phyloP scores from a whole-genome alignment of 1,140 invertebrate genomes.

The Oryctes rhinoceros region DNA sequence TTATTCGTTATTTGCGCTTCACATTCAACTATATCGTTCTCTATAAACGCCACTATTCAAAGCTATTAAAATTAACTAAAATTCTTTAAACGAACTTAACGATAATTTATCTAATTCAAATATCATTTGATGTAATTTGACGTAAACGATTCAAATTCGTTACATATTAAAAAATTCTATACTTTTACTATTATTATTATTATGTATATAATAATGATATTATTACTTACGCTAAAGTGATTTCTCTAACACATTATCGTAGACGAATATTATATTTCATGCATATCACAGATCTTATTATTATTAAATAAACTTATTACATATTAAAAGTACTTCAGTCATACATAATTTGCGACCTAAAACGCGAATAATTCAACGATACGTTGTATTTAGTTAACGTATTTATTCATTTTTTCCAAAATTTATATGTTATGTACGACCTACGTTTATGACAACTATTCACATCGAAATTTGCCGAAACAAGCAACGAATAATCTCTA shows the following conservation, averaged over 20 bases:
- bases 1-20: not conserved
- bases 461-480: not conserved
- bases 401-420: too few relatives aligned
- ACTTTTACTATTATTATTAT: not conserved
- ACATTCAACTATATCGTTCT: not conserved
- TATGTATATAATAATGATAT: too few relatives aligned
- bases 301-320: conserved; percentile 32
- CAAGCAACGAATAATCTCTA: conserved; percentile 10
- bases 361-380: too few relatives aligned
- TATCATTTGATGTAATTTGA: not conserved
- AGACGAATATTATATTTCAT: conserved; percentile 27
- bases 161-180: not conserved
- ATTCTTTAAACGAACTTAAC: too few relatives aligned
- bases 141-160: not conserved
- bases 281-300: conserved; percentile 32
- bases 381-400: too few relatives aligned
- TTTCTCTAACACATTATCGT: conserved; percentile 8
- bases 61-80: too few relatives aligned
- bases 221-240: conserved; percentile 10
- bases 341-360: not conserved
- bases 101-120: too few relatives aligned
- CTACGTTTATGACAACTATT: not conserved
- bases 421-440: not conserved
- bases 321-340: not conserved
- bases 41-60: too few relatives aligned